Base-by-base conservation (phyloP, 2,113 vertebrate genomes). In the Sciurus niger region DNA sequence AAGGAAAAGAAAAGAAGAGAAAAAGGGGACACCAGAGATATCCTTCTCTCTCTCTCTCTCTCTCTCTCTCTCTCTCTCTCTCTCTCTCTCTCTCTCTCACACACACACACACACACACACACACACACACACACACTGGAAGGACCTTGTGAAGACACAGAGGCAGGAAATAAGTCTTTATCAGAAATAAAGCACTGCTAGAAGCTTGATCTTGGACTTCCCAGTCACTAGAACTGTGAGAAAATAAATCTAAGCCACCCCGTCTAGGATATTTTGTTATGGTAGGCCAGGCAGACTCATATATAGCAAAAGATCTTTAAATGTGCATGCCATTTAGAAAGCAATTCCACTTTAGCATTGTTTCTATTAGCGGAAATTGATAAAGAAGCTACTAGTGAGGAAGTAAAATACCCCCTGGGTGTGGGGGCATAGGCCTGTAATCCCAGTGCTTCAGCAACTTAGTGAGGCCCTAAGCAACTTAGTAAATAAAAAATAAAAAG, bases 161-260 rank as follows among this genome's bases (percentile, higher is more conserved):
- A 10, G 6, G 84, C 63, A 53, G 60, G 83, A 93, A 93, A 89
- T 63, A 18, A 89, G 14, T 8, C 67, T 53, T 89, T 32, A 18
- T 40, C 25, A 43, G 87, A 83, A 73, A 40, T 17, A 18, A 63
- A 83, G 25, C 9, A 16, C 46, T 70, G 53, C 34, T 5, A 0
- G 74, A 76, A 67, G 6, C n/a, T 93, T 94, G 85, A n/a, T 82
- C 37, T 84, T 79, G 58, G 55, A 43, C 65, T 92, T 92, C 60
- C 18, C 40, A 37, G 43, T 12, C 68, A 48, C 40, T 20, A 74
- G 55, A 92, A 48, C 34, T 24, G 1, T 68, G 8, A 76, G 55
- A 92, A 92, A 72, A 83, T 37, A 83, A 77, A 84, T 84, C 87
- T 37, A 94, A 93, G n/a, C 30, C 17, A n/a, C n/a, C 8, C 32